Conservation (phyloP, 2,797 vertebrate genomes). For the Sandelia bainsii region DNA sequence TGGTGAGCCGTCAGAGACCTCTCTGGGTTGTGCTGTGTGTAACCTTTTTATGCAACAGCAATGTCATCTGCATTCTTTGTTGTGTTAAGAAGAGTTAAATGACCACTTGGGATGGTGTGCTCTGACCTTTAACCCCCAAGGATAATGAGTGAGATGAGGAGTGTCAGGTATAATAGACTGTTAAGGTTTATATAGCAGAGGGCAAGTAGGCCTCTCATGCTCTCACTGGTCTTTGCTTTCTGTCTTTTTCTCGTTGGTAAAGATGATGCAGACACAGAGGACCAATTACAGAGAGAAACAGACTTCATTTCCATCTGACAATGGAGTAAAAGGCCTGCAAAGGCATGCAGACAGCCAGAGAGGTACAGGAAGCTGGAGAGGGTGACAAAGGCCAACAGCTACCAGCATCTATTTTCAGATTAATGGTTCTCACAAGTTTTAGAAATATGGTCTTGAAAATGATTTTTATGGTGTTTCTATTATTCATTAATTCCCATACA, state of each 20-base stretch:
- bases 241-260: slow-evolving; percentile 53
- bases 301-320: slow-evolving; percentile 63
- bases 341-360: slow-evolving; percentile 65
- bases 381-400: slow-evolving; percentile 67
- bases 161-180: slow-evolving; percentile 75
- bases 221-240: slow-evolving; percentile 42
- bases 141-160: slow-evolving; percentile 84
- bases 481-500: slow-evolving; percentile 77
- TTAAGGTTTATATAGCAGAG: slow-evolving; percentile 69
- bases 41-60: slow-evolving; percentile 83
- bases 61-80: slow-evolving; percentile 83
- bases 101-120: slow-evolving; percentile 77
- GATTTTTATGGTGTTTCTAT: slow-evolving; percentile 78
- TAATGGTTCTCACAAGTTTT: slow-evolving; percentile 64
- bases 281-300: slow-evolving; percentile 72
- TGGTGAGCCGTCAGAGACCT: slow-evolving; percentile 58
- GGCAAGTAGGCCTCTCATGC: slow-evolving; percentile 58
- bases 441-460: slow-evolving; percentile 65
- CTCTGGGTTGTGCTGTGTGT: slow-evolving; percentile 55
- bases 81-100: slow-evolving; percentile 86
- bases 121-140: slow-evolving; percentile 79
- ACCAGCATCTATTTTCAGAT: slow-evolving; percentile 51
- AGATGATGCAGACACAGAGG: slow-evolving; percentile 75
- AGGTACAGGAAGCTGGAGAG: slow-evolving; percentile 49
- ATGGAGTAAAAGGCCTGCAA: slow-evolving; percentile 64